These are phyloP conservation scores for Brevipalpus yothersi DNA, from an alignment of 1,140 invertebrate genomes.

Conservation along the genomic window DNA sequence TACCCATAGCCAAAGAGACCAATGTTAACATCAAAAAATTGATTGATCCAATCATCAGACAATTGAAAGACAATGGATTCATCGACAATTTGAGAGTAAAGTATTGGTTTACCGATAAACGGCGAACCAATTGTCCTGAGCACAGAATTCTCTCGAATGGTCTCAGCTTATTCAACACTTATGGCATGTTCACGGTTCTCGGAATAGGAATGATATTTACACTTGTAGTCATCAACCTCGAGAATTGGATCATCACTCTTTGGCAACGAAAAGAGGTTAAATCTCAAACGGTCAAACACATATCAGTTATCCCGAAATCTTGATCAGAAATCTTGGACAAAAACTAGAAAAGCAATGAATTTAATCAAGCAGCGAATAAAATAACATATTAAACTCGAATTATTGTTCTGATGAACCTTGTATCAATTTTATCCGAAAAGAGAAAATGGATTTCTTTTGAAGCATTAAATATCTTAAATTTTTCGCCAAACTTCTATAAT, in stretches of 20 bases:
- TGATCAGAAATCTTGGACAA: too few species aligned
- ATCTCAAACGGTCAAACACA: too few species aligned
- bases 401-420: too few species aligned
- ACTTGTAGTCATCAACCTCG: constrained; percentile 64
- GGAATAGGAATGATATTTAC: constrained; percentile 74
- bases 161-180: constrained; percentile 86
- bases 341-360: too few species aligned
- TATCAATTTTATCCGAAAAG: too few species aligned
- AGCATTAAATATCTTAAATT: too few species aligned
- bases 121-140: constrained; percentile 18
- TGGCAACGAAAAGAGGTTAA: too few species aligned
- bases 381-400: too few species aligned
- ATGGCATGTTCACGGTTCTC: constrained; percentile 87
- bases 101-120: constrained; percentile 75
- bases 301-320: too few species aligned
- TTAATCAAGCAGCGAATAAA: too few species aligned
- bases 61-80: constrained; percentile 49
- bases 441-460: too few species aligned
- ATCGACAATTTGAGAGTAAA: constrained; percentile 75
- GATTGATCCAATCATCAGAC: neutral
- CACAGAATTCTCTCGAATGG: constrained; percentile 23
- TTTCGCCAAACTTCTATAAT: too few species aligned
- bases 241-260: constrained; percentile 18
- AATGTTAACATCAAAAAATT: constrained; percentile 62
- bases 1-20: constrained; percentile 62